phyloP scores from a whole-genome alignment of 2,797 vertebrate genomes.

The Halcyon smyrnensis region DNA sequence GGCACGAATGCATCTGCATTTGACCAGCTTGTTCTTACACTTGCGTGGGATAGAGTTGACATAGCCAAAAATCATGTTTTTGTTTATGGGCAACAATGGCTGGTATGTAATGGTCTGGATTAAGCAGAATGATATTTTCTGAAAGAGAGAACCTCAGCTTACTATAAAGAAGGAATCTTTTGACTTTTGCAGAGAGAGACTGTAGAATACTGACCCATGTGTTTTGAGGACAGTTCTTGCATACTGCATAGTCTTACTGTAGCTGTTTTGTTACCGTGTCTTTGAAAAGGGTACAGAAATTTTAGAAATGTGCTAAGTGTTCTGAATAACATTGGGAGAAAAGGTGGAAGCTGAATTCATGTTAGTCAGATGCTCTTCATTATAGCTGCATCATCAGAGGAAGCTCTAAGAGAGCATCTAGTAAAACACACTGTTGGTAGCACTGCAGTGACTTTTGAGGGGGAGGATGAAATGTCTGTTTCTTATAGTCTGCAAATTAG shows the following conservation, averaged over 20 bases:
- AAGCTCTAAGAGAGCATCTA: background rate
- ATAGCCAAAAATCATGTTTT: constrained; percentile 99
- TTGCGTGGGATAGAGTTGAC: constrained; percentile 98
- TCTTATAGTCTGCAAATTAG: background rate
- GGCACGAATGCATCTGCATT: constrained; percentile 95
- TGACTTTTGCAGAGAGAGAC: background rate
- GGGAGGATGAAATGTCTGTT: background rate
- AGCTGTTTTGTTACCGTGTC: background rate
- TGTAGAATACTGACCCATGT: background rate
- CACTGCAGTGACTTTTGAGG: background rate
- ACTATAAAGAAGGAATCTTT: background rate
- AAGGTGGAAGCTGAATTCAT: background rate
- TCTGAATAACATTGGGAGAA: background rate
- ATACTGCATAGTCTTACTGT: background rate
- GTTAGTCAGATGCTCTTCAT: background rate
- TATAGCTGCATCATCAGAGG: background rate
- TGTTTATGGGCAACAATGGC: constrained; percentile 97
- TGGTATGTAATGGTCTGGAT: constrained; percentile 84
- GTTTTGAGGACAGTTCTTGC: background rate
- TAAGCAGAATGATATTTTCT: background rate
- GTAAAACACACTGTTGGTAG: background rate
- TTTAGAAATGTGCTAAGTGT: background rate
- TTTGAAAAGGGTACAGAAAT: background rate
- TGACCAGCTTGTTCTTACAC: constrained; percentile 96
- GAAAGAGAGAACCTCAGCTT: background rate